Base-by-base conservation (phyloP, 2,113 vertebrate genomes). In the Strigops habroptila region DNA sequence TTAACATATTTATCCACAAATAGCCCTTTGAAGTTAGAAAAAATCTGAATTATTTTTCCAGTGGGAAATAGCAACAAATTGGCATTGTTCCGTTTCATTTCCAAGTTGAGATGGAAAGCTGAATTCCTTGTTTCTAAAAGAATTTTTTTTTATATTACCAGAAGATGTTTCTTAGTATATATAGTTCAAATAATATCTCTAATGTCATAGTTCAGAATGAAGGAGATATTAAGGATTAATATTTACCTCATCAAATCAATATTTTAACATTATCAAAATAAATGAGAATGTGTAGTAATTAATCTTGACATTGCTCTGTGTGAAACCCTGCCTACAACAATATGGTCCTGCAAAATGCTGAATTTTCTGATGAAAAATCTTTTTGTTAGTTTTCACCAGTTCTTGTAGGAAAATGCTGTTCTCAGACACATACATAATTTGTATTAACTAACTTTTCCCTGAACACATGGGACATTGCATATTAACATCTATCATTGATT, bases 151-250 rank as follows among this genome's bases (percentile, higher is more conserved):
- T 0, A n/a, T n/a, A 15, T 24, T 71, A 24, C 28, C 3, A n/a
- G 37, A 55, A 53, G 1, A 6, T n/a, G 1, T 28, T 37, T 52
- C 10, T 55, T 75, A 15, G 2, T 53, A 11, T 0, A 10, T 44
- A 5, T 5, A 4, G 2, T 63, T 92, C 11, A 63, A 79, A 44
- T 62, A 21, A 22, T 52, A 33, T 28, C 28, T 37, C 39, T 68
- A 24, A 35, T 24, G 3, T 33, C 16, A 33, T 23, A 30, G 21
- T 43, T 75, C 3, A 52, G 59, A 84, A 39, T 6, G 62, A 73
- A 35, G 14, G 7, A 22, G 21, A 12, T 57, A 21, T 23, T 60
- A 41, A 39, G 6, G 10, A 41, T 76, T 44, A 37, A 24, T 79
- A n/a, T 73, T 82, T 80, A 8, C 7, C 1, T 76, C 5, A 63